Base-by-base conservation (phyloP, 2,888 invertebrate genomes). In the Nemoura dubitans region DNA sequence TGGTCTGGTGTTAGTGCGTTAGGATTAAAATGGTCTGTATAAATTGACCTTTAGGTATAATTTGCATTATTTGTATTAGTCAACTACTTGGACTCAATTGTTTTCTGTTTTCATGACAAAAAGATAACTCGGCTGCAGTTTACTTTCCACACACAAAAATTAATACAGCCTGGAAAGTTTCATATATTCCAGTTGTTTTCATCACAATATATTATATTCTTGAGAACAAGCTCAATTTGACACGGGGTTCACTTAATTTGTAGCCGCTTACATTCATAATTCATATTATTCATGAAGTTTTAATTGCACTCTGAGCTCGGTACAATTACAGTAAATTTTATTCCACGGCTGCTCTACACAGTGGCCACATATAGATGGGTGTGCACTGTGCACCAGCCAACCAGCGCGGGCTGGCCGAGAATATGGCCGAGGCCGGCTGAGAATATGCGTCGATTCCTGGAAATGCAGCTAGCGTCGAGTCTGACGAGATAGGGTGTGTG, bases 251-350 rank as follows among this genome's bases (percentile, higher is more conserved):
- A 59, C 59, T 59, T 59, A 59, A 59, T 59, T 21, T 21, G 59
- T 21, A 59, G 6, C 14, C 59, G 59, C 16, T 21, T 59, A 59
- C 59, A 59, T 59, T 59, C 59, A 59, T 59, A 59, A 59, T 59
- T 59, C 59, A 59, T 59, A 59, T 59, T 59, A 59, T 59, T 59
- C 59, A 59, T 59, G 16, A 59, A 59, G 59, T 59, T 59, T 59
- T 59, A 59, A 59, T 59, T 59, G 59, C 59, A 59, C 59, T 59
- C 59, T 1, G 21, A 7, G 59, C 59, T 59, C 59, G 59, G 16
- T 59, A 21, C 59, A 59, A 59, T 59, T 59, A 59, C 2, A 59
- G 21, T 59, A 59, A 59, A 59, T 59, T 59, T 59, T 59, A 59
- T 59, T 59, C 59, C 59, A 10, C 10, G 3, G 59, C 14, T 59